Conservation (phyloP, 2,797 vertebrate genomes). For the Tarsius wallacei region DNA sequence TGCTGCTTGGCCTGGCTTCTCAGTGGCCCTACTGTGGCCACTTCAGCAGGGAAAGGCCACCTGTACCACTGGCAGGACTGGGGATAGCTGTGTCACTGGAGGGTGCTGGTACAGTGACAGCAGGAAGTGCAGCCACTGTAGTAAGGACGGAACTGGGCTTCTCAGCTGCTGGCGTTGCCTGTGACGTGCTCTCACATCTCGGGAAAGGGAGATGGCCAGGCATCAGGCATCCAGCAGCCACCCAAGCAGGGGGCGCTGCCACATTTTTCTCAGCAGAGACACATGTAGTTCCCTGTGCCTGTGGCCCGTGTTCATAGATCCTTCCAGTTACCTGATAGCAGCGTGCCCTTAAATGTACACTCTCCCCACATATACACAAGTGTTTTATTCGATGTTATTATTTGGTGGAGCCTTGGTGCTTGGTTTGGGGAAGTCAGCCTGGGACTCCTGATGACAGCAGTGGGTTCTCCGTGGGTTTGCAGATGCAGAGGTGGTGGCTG, state of each 20-base stretch:
- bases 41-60: constrained; percentile 21
- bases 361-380: background rate
- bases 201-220: constrained; percentile 60
- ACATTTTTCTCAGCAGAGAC: constrained; percentile 80
- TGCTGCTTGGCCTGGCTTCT: constrained; percentile 11
- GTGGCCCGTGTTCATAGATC: constrained; percentile 44
- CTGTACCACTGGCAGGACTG: background rate
- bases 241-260: too few relatives aligned
- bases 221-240: constrained; percentile 22
- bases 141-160: constrained; percentile 51
- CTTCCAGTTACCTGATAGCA: constrained; percentile 66
- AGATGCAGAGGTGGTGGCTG: constrained; percentile 58
- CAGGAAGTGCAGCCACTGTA: background rate
- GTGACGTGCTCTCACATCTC: constrained; percentile 40
- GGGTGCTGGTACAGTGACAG: constrained; percentile 14
- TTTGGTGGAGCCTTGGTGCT: constrained; percentile 1
- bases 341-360: background rate
- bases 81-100: constrained; percentile 33
- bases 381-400: background rate
- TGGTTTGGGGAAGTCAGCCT: constrained; percentile 44
- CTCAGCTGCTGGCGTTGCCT: constrained; percentile 36
- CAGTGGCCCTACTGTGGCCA: background rate
- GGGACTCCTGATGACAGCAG: constrained; percentile 60
- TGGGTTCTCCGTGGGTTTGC: constrained; percentile 59
- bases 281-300: constrained; percentile 64